These are phyloP conservation scores for Neofelis nebulosa DNA, from an alignment of 2,113 vertebrate species.

Conservation along the genomic window DNA sequence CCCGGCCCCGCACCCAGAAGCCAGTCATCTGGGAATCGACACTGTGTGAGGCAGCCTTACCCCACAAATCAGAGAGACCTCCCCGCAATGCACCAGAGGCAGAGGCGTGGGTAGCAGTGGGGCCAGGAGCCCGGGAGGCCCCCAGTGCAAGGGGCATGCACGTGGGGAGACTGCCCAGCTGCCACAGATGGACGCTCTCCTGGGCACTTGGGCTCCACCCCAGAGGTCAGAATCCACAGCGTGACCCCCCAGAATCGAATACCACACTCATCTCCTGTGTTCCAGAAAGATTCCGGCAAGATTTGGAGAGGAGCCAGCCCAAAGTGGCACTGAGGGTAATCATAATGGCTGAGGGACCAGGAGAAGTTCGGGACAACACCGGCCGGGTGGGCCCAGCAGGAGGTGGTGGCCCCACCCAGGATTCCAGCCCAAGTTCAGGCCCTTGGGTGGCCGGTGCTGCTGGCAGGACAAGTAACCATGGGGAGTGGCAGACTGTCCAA, in stretches of 20 bases:
- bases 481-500: too few relatives aligned
- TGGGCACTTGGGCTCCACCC: not conserved
- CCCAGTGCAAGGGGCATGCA: fast-evolving
- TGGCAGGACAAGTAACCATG: fast-evolving
- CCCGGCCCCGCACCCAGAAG: not conserved
- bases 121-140: not conserved
- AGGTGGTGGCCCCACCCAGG: not conserved
- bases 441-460: not conserved
- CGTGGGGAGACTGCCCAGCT: not conserved
- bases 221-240: not conserved
- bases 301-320: too few relatives aligned
- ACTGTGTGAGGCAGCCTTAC: fast-evolving
- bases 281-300: not conserved
- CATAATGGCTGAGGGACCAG: not conserved
- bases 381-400: not conserved
- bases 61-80: too few relatives aligned
- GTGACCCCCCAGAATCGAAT: not conserved
- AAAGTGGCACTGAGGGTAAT: not conserved
- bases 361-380: not conserved
- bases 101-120: not conserved
- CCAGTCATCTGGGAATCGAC: too few relatives aligned
- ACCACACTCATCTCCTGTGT: not conserved
- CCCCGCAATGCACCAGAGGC: too few relatives aligned
- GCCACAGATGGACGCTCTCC: not conserved
- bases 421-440: not conserved